Evolutionary conservation across 2,113 vertebrate genomes (phyloP).

Genomic region (Lates calcarifer): DNA sequence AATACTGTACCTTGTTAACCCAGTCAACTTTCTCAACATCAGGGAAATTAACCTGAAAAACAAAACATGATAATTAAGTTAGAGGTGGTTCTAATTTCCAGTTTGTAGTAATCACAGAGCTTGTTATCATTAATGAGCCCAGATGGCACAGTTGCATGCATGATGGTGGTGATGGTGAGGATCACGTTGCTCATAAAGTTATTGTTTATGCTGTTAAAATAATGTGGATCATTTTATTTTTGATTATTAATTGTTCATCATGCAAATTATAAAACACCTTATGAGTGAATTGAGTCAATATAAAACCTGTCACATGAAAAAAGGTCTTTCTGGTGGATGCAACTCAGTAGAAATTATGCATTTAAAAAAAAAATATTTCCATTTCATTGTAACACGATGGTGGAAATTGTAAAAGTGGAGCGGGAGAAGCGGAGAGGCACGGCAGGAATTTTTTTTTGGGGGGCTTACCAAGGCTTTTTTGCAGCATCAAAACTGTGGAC

Average conservation of each 20-base stretch:
- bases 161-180: neutral
- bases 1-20: slow-evolving; percentile 91
- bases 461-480: slow-evolving; percentile 28
- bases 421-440: neutral
- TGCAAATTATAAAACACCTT: slow-evolving; percentile 13
- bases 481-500: slow-evolving; percentile 32
- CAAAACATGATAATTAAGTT: neutral
- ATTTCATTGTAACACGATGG: neutral
- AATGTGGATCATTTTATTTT: neutral
- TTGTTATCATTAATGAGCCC: accelerated
- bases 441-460: neutral
- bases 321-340: neutral
- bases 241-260: neutral
- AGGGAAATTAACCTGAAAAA: slow-evolving; percentile 89
- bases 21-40: slow-evolving; percentile 94
- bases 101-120: neutral
- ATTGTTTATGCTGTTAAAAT: neutral
- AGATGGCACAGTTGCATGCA: slow-evolving; percentile 25
- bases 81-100: neutral
- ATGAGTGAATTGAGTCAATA: neutral
- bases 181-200: neutral
- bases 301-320: neutral
- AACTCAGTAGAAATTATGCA: too few relatives aligned
- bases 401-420: neutral
- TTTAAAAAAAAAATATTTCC: neutral